phyloP scores from a whole-genome alignment of 2,113 vertebrate species.

The Sphaerodactylus townsendi region DNA sequence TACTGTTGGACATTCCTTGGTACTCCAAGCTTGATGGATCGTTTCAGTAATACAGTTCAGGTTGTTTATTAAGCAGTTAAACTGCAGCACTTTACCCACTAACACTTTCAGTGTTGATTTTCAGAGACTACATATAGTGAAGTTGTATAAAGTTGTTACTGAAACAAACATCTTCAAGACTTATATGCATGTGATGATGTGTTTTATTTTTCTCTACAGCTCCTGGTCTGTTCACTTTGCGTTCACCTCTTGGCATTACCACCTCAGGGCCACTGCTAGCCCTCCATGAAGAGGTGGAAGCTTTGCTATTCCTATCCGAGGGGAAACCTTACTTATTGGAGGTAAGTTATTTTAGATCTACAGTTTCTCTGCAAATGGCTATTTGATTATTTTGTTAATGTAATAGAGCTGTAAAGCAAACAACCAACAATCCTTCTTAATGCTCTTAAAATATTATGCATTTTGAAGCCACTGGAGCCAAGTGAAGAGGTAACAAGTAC shows the following conservation, averaged over 20 bases:
- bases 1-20: neutral
- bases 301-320: conserved; percentile 89
- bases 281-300: conserved; percentile 88
- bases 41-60: too few species aligned
- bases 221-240: conserved; percentile 83
- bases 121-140: neutral
- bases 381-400: neutral
- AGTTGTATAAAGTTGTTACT: neutral
- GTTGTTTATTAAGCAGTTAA: too few species aligned
- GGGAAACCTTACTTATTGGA: conserved; percentile 94
- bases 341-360: conserved; percentile 70
- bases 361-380: neutral
- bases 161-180: neutral
- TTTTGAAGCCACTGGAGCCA: neutral
- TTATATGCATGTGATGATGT: neutral
- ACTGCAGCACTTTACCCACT: neutral
- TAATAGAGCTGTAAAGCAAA: neutral
- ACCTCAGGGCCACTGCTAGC: conserved; percentile 78
- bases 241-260: conserved; percentile 70
- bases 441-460: neutral
- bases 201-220: conserved; percentile 73
- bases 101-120: neutral
- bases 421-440: neutral
- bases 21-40: too few species aligned
- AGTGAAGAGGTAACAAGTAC: neutral